Evolutionary conservation across 2,888 invertebrate genomes (phyloP).

Genomic region (Thereva nobilitata): DNA sequence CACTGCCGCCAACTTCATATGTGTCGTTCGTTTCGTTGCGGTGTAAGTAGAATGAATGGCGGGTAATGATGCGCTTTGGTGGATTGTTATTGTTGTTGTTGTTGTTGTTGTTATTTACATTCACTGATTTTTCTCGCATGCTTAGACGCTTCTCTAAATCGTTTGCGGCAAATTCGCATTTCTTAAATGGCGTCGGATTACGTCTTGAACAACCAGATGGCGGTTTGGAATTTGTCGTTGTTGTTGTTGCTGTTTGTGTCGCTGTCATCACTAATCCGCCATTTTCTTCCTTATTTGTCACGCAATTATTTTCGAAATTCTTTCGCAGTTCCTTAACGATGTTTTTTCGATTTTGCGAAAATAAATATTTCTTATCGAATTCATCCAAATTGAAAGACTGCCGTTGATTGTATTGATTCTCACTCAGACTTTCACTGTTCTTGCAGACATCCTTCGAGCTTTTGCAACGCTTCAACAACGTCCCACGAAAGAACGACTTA

Average conservation of each 20-base stretch:
- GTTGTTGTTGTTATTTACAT: not conserved
- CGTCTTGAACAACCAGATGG: slow-evolving; percentile 6
- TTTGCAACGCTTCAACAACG: slow-evolving; percentile 42
- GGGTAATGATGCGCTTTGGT: slow-evolving; percentile 32
- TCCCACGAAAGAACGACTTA: slow-evolving; percentile 41
- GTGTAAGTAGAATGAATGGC: slow-evolving; percentile 41
- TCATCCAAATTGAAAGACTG: slow-evolving; percentile 43
- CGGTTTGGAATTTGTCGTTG: slow-evolving; percentile 9
- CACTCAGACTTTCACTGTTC: not conserved
- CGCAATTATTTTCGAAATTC: slow-evolving; percentile 41
- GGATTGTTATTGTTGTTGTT: not conserved
- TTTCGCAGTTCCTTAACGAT: slow-evolving; percentile 43
- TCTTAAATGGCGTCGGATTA: slow-evolving; percentile 26
- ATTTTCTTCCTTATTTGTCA: slow-evolving; percentile 3
- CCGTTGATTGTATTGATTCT: slow-evolving; percentile 14
- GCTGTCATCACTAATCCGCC: too few species aligned
- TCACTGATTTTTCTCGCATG: slow-evolving; percentile 38
- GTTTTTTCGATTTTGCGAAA: slow-evolving; percentile 40
- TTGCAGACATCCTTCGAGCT: slow-evolving; percentile 41
- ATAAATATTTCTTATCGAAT: slow-evolving; percentile 42
- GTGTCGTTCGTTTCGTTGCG: slow-evolving; percentile 34
- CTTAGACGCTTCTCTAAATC: slow-evolving; percentile 40
- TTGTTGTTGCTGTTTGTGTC: not conserved
- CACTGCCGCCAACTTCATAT: slow-evolving; percentile 31
- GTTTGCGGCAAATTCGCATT: slow-evolving; percentile 35